Evolutionary conservation across 2,888 invertebrate species (phyloP).

Genomic region (Pheosia gnoma): DNA sequence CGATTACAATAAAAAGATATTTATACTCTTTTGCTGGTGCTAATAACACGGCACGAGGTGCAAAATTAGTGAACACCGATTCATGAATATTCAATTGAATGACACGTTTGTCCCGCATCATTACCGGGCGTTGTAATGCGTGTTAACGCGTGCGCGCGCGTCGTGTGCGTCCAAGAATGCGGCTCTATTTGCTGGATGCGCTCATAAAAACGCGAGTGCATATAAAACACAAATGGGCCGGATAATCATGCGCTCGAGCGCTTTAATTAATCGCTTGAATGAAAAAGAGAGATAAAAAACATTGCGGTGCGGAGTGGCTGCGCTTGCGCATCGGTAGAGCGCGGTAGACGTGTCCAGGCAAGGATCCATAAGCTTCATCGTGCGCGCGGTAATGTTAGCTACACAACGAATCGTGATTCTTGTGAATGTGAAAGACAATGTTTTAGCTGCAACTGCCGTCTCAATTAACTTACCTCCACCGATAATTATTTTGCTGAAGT

Average conservation of each 20-base stretch:
- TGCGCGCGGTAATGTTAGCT: neutral
- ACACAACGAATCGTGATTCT: no score
- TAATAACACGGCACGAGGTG: neutral
- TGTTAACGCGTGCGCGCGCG: neutral
- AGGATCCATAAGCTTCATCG: neutral
- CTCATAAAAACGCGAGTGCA: conserved; percentile 5
- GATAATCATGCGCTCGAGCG: conserved; percentile 32
- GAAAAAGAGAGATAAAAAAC: conserved; percentile 28
- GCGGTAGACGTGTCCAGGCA: neutral
- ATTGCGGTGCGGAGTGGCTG: conserved; percentile 17
- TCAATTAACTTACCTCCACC: no score
- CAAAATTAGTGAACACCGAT: neutral
- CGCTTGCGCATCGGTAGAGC: conserved; percentile 17
- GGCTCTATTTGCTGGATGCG: conserved; percentile 23
- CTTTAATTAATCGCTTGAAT: conserved; percentile 32
- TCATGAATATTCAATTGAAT: conserved; percentile 5
- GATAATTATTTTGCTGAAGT: no score
- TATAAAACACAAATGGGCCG: conserved; percentile 22
- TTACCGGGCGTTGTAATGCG: neutral
- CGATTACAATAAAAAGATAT: neutral
- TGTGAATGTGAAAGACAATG: no score
- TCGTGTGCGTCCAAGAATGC: conserved; percentile 28
- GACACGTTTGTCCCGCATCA: neutral
- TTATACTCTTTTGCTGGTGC: neutral
- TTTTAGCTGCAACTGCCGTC: no score